phyloP scores from a whole-genome alignment of 2,888 invertebrate genomes.

The Omphaloscelis lunosa region DNA sequence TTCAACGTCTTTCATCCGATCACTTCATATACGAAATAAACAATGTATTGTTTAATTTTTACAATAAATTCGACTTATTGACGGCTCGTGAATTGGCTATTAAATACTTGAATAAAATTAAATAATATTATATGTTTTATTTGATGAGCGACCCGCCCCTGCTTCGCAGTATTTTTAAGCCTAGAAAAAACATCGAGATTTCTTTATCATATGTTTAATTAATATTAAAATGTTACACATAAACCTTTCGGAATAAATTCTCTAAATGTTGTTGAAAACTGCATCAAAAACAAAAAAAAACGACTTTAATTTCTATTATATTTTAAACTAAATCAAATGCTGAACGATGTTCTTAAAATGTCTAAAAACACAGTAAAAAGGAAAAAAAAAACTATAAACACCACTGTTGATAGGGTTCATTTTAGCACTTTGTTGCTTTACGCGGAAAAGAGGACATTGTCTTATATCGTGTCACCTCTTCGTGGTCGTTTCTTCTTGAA shows the following conservation, averaged over 20 bases:
- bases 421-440: neutral
- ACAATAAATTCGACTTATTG: too few species aligned
- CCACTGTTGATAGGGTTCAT: too few species aligned
- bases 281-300: neutral
- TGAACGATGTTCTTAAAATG: neutral
- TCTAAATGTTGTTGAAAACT: neutral
- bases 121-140: too few species aligned
- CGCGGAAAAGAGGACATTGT: neutral
- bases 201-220: neutral
- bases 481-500: neutral
- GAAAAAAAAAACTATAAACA: neutral
- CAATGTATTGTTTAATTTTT: too few species aligned
- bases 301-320: neutral
- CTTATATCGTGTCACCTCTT: too few species aligned
- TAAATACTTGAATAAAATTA: too few species aligned
- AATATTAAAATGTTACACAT: neutral
- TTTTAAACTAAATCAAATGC: neutral
- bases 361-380: neutral
- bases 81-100: too few species aligned
- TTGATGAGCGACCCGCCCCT: neutral
- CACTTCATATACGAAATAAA: conserved; percentile 33
- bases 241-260: neutral
- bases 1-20: neutral
- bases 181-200: neutral
- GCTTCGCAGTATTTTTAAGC: neutral